These are phyloP conservation scores for Neodiprion lecontei DNA, from an alignment of 1,140 invertebrate species.

Conservation along the genomic window DNA sequence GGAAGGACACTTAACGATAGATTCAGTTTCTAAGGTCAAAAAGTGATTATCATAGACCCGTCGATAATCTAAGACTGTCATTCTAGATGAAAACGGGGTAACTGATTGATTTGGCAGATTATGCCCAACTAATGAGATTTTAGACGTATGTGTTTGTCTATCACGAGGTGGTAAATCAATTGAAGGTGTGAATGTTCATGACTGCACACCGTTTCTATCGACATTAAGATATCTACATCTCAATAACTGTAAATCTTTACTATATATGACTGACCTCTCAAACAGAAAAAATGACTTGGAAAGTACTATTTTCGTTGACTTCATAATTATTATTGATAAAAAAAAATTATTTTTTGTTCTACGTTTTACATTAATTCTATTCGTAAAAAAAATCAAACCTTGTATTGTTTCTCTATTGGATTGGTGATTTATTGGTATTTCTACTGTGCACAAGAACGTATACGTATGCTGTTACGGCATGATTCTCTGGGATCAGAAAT, in stretches of 20 bases:
- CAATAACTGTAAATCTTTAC: not conserved
- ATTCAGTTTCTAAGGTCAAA: conserved; percentile 48
- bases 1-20: conserved; percentile 57
- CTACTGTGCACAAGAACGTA: too few species aligned
- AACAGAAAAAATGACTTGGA: not conserved
- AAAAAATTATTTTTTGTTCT: not conserved
- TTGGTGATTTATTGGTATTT: too few species aligned
- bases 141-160: not conserved
- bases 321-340: not conserved
- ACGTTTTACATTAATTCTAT: too few species aligned
- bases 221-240: not conserved
- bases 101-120: not conserved
- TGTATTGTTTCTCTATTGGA: not conserved
- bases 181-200: not conserved
- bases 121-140: not conserved
- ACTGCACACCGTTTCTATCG: not conserved
- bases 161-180: not conserved
- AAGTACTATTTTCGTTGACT: too few species aligned
- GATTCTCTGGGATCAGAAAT: too few species aligned
- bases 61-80: conserved; percentile 37
- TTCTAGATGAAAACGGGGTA: not conserved
- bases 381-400: not conserved
- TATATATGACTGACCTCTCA: not conserved
- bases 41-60: conserved; percentile 29
- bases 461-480: too few species aligned